Base-by-base conservation (phyloP, 1,140 invertebrate species). In the Cydia fagiglandana region DNA sequence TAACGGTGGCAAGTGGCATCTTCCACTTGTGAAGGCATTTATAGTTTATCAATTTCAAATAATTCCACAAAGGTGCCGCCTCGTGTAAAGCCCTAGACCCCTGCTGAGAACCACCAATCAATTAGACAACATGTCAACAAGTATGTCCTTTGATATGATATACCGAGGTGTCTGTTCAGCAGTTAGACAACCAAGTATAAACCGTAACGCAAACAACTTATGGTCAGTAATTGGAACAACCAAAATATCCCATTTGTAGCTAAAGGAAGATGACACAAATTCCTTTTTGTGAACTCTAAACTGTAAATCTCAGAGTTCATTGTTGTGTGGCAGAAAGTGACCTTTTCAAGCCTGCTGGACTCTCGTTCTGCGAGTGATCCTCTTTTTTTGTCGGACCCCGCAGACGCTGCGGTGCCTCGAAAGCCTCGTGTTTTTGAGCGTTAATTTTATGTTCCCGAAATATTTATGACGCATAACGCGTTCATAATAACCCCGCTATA, bases 41-140 rank as follows among this genome's bases (percentile, higher is more conserved):
- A 91, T 86, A 88, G 88, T 86, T 90, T 91, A 92, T 92, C 87
- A 93, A 91, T 91, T 91, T 93, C 81, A 84, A 86, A 93, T 91
- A 88, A 93, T 89, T 91, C 86, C 86, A 84, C 89, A 93, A 93
- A 93, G 88, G 83, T 76, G 82, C 91, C 91, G 90, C 86, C 83
- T 82, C 83, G 83, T 87, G 83, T 88, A 89, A 78, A 77, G 77
- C 88, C 83, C 83, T 85, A 86, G 86, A 87, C 88, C 88, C 91
- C 90, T 89, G 83, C 86, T 80, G 91, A 75, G 91, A 89, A 87
- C 83, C 86, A 90, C 90, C 89, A 86, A 93, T 93, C 91, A 93
- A 93, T 93, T 93, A 93, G 90, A 93, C 88, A 90, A 91, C 89
- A 90, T 93, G 91, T 93, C 91, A 93, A 93, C 91, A 93, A 93